These are phyloP conservation scores for Aporophyla lueneburgensis DNA, from an alignment of 2,888 invertebrate species.

Conservation along the genomic window DNA sequence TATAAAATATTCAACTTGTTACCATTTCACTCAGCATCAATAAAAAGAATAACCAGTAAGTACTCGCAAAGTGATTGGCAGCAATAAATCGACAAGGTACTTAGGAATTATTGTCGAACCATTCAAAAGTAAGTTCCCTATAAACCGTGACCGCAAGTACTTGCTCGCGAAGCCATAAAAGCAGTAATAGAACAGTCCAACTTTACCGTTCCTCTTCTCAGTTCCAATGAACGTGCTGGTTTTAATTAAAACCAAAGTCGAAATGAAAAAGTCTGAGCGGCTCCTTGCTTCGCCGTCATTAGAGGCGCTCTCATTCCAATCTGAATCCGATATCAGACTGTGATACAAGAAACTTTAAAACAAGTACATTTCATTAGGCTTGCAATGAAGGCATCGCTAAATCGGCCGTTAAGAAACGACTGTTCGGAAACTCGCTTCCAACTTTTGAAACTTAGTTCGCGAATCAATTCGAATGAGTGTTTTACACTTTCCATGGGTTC, in stretches of 20 bases:
- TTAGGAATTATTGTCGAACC: slow-evolving; percentile 43
- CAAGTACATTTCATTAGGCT: slow-evolving; percentile 85
- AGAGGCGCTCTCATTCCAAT: slow-evolving; percentile 75
- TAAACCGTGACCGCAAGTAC: slow-evolving; percentile 62
- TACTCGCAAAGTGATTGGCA: slow-evolving; percentile 26
- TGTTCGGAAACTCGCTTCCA: slow-evolving; percentile 66
- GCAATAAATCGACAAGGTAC: slow-evolving; percentile 38
- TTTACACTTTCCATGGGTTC: slow-evolving; percentile 71
- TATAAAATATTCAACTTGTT: background rate
- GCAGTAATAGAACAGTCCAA: slow-evolving; percentile 63
- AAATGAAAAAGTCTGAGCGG: slow-evolving; percentile 77
- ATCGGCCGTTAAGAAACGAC: slow-evolving; percentile 74
- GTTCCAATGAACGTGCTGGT: slow-evolving; percentile 74
- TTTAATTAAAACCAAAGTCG: slow-evolving; percentile 84
- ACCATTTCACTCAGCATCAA: background rate
- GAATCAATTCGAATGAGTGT: slow-evolving; percentile 74
- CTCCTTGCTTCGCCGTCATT: slow-evolving; percentile 79
- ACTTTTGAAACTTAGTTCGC: slow-evolving; percentile 72
- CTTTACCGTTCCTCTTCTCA: slow-evolving; percentile 70
- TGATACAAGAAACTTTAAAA: slow-evolving; percentile 84
- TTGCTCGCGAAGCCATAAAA: slow-evolving; percentile 60
- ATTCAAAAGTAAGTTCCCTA: slow-evolving; percentile 54
- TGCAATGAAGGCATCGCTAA: slow-evolving; percentile 80
- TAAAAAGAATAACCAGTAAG: slow-evolving; percentile 32
- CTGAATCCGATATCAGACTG: slow-evolving; percentile 77